These are phyloP conservation scores for Furcifer pardalis DNA, from an alignment of 2,797 vertebrate species.

Conservation along the genomic window DNA sequence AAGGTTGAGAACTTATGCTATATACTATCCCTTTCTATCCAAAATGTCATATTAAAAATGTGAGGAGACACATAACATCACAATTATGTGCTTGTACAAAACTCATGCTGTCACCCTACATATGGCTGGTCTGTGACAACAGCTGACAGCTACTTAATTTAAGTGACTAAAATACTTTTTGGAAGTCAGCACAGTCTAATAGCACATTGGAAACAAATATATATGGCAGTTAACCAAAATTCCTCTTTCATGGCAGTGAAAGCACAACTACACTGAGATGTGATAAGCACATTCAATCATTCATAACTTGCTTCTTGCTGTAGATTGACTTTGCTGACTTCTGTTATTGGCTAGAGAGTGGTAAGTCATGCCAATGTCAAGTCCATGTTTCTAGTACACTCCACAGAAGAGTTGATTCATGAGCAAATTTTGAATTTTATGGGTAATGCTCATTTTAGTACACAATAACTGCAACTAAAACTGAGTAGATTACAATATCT, in stretches of 20 bases:
- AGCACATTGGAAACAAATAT: constrained; percentile 26
- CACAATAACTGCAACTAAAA: neutral
- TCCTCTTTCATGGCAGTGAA: constrained; percentile 25
- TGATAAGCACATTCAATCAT: neutral
- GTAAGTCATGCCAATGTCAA: neutral
- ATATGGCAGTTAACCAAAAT: constrained; percentile 22
- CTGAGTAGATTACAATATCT: too few species aligned
- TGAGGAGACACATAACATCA: neutral
- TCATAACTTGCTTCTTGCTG: neutral
- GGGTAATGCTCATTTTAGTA: neutral
- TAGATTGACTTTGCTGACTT: neutral
- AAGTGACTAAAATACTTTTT: constrained; percentile 8
- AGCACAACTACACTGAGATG: neutral
- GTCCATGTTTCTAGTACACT: neutral
- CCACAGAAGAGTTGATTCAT: neutral
- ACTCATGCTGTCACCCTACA: constrained; percentile 9
- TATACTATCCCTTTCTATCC: neutral
- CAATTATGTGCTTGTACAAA: neutral
- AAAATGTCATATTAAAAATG: neutral
- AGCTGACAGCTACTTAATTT: constrained; percentile 22
- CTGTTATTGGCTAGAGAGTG: neutral
- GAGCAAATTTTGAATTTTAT: neutral
- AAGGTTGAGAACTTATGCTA: too few species aligned
- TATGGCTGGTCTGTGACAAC: constrained; percentile 25
- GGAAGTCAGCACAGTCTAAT: neutral